phyloP scores from a whole-genome alignment of 2,797 vertebrate genomes.

The Myotis pilosus region DNA sequence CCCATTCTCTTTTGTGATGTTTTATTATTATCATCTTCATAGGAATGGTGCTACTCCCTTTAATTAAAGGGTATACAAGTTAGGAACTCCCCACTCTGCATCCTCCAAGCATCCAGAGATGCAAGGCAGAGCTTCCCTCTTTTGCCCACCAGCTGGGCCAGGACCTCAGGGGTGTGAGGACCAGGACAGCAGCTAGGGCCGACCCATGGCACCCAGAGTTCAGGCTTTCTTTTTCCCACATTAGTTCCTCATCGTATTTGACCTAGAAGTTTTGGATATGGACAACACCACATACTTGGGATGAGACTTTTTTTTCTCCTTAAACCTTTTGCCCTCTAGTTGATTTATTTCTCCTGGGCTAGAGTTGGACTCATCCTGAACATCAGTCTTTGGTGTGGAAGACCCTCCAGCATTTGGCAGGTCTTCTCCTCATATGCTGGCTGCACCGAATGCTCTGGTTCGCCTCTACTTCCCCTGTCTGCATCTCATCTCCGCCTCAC shows the following conservation, averaged over 20 bases:
- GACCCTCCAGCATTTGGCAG: background rate
- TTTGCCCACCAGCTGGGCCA: background rate
- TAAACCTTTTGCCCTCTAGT: constrained; percentile 62
- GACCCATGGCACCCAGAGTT: background rate
- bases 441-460: background rate
- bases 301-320: constrained; percentile 26
- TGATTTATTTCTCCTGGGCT: constrained; percentile 69
- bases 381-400: constrained; percentile 4
- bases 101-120: background rate
- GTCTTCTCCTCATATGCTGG: background rate
- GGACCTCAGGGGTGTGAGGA: background rate
- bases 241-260: constrained; percentile 59
- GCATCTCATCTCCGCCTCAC: background rate
- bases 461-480: background rate
- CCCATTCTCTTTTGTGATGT: constrained; percentile 43
- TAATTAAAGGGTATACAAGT: background rate
- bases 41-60: background rate
- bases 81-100: background rate
- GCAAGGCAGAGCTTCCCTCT: background rate
- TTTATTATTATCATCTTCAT: constrained; percentile 13
- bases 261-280: constrained; percentile 53
- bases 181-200: background rate
- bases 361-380: constrained; percentile 48
- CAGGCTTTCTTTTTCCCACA: background rate
- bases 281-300: constrained; percentile 15